Evolutionary conservation across 1,140 invertebrate species (phyloP).

Genomic region (Euwallacea similis): DNA sequence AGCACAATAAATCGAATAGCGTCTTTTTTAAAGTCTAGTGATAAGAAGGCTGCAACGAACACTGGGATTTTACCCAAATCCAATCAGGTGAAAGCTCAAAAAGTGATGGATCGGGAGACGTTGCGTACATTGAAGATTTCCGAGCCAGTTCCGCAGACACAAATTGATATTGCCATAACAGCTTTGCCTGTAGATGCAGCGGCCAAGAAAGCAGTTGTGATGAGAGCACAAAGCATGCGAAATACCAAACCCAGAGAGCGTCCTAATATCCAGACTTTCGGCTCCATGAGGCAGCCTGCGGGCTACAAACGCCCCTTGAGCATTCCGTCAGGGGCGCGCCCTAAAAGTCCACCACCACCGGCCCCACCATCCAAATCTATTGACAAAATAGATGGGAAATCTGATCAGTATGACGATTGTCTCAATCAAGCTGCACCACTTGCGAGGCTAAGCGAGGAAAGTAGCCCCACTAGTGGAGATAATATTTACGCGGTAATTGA

Average conservation of each 20-base stretch:
- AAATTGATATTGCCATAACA: constrained; percentile 62
- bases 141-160: constrained; percentile 71
- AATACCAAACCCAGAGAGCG: constrained; percentile 59
- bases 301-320: constrained; percentile 69
- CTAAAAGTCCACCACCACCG: constrained; percentile 66
- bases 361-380: constrained; percentile 56
- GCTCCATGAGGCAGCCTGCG: constrained; percentile 71
- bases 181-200: constrained; percentile 59
- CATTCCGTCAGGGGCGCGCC: constrained; percentile 62
- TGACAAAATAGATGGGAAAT: constrained; percentile 14
- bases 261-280: constrained; percentile 72
- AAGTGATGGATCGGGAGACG: constrained; percentile 68
- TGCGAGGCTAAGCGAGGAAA: constrained; percentile 65
- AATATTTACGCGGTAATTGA: constrained; percentile 88
- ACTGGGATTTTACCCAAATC: constrained; percentile 63
- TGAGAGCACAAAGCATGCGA: constrained; percentile 77
- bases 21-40: constrained; percentile 73
- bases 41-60: constrained; percentile 60
- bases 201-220: constrained; percentile 61
- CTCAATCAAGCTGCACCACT: constrained; percentile 66
- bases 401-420: constrained; percentile 72
- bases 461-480: constrained; percentile 61
- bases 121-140: constrained; percentile 80
- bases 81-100: constrained; percentile 63
- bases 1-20: constrained; percentile 71